Evolutionary conservation across 2,113 vertebrate species (phyloP), one percentile per base, ranked within the genome.

Genomic region (Campylomormyrus numenius): DNA sequence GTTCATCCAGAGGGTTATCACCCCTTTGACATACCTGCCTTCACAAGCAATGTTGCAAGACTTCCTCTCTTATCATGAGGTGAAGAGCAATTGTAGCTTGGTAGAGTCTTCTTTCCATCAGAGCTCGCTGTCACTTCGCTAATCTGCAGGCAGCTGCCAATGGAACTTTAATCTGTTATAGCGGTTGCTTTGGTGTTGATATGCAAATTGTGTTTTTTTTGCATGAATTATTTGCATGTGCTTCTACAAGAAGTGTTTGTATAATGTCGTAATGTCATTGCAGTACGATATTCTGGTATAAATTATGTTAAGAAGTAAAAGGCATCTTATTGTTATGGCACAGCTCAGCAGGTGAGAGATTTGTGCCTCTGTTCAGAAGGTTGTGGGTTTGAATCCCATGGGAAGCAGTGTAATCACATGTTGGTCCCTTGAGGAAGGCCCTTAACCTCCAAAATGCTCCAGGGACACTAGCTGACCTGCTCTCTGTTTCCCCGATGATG

Each of bases 61-160:
- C 94, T 99, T 99, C 93, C 96, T 99, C 93, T 97, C 97, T 90
- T 93, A 94, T 94, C 97, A 98, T 11, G 97, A 99, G 98, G 98
- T 99, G 58, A 58, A 27, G 56, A 27, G 74, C 35, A 80, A 2
- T 19, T 42, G 74, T 42, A 3, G 35, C 31, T 39, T 39, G 74
- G 17, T 15, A 39, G 70, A 77, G 70, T 5, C 21, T 46, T 48
- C 21, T 8, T 48, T 19, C 31, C 5, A 39, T 74, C 11, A 35
- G 31, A 0, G 1, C 13, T 77, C 13, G 5, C 15, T 42, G 1
- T 42, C 35, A 19, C 5, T 42, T 17, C 0, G 1, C 74, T 80
- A 39, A 39, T 19, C 3, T 85, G 42, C 3, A 85, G 46, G 80
- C 45, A 49, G 4, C 74, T 42, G 35, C 35, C 35, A 19, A 0